Percentiles rank a stretch among this genome's conserved stretches.
These are phyloP conservation scores for Pseudonaja textilis DNA, from an alignment of 2,113 vertebrate genomes.

Conservation along the genomic window DNA sequence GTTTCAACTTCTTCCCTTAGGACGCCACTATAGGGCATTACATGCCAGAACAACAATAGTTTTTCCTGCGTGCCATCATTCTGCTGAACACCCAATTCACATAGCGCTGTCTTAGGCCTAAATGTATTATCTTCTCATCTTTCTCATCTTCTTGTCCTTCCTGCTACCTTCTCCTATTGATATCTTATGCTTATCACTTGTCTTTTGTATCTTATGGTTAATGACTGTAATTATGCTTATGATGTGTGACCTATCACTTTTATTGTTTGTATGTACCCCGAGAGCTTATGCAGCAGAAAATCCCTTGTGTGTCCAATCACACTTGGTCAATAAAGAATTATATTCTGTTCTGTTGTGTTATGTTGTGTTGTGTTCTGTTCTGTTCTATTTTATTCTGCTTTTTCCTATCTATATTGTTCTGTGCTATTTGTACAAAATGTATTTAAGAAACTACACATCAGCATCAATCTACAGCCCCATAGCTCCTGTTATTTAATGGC, in stretches of 20 bases:
- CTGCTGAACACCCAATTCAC: background rate
- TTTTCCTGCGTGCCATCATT: background rate
- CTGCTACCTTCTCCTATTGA: background rate
- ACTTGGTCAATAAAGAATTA: too few relatives aligned
- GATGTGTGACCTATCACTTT: background rate
- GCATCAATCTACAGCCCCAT: background rate
- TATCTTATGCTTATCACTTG: background rate
- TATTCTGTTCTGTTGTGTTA: too few relatives aligned
- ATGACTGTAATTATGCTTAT: background rate
- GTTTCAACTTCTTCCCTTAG: background rate
- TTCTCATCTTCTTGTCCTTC: background rate
- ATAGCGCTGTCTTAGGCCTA: background rate
- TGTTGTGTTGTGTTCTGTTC: too few relatives aligned
- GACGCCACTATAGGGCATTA: background rate
- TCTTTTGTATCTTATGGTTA: background rate
- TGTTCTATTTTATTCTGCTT: background rate
- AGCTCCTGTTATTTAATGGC: background rate
- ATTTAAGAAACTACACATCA: background rate
- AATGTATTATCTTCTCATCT: background rate
- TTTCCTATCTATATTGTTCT: background rate
- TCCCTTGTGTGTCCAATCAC: too few relatives aligned
- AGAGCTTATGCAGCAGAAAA: too few relatives aligned
- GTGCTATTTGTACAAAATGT: background rate
- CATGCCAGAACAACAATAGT: background rate
- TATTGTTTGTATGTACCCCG: background rate